Evolutionary conservation across 2,113 vertebrate genomes (phyloP).

Genomic region (Nasalis larvatus): DNA sequence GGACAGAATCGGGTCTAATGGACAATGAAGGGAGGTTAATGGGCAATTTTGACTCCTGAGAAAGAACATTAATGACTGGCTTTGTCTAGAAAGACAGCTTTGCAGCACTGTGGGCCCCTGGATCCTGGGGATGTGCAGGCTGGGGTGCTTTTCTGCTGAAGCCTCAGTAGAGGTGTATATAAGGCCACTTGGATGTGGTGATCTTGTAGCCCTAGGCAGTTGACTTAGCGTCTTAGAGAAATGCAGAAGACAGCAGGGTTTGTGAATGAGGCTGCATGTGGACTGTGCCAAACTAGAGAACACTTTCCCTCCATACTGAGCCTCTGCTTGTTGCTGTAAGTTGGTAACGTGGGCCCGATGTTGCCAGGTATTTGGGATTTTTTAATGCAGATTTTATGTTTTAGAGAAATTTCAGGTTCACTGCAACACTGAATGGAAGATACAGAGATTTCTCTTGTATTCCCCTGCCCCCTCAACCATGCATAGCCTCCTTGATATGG

Average conservation of each 20-base stretch:
- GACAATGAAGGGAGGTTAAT: background rate
- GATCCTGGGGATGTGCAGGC: background rate
- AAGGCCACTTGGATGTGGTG: background rate
- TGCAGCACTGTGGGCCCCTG: background rate
- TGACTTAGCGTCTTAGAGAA: background rate
- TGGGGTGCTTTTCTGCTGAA: background rate
- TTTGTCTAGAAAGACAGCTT: background rate
- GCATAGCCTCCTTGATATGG: no score
- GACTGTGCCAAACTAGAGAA: background rate
- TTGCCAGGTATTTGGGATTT: background rate
- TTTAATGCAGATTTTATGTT: background rate
- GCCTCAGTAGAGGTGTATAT: fast-evolving
- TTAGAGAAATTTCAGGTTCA: background rate
- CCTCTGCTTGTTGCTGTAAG: background rate
- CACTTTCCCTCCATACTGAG: fast-evolving
- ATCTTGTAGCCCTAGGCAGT: background rate
- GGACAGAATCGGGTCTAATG: background rate
- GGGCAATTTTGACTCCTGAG: background rate
- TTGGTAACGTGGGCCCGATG: background rate
- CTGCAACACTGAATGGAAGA: background rate
- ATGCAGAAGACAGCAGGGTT: background rate
- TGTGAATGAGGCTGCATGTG: background rate
- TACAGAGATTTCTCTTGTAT: background rate
- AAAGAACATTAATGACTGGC: background rate
- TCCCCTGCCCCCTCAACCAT: background rate